Evolutionary conservation across 2,888 invertebrate genomes (phyloP), one percentile per base, ranked within the genome.

Genomic region (Venusia cambrica): DNA sequence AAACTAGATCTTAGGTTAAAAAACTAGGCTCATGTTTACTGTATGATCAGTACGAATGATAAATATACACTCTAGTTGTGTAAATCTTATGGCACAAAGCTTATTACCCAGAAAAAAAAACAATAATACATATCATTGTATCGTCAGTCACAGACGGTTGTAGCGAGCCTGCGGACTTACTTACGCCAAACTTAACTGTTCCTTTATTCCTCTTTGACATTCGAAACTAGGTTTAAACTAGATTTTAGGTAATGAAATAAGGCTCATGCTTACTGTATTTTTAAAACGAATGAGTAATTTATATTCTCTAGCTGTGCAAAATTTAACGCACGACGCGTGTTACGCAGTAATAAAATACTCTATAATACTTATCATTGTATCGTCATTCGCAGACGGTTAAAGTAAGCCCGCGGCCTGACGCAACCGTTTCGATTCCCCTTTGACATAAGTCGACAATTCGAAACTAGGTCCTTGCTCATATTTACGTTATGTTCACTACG

Each of bases 381-480:
- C n/a, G n/a, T n/a, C n/a, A 19, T 9, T 19, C n/a, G 8, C 2
- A 8, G 1, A 3, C 4, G 4, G 2, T 1, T 5, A 1, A 5
- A 18, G 3, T 2, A n/a, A 14, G 25, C 14, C 25, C 13, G 2
- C 2, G 2, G 20, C 16, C 11, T 12, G 19, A n/a, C 11, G 12
- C 4, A 7, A 13, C 9, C 11, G n/a, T 60, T 56, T 57, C 58
- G 59, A 54, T 62, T 62, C 65, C 62, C 51, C 51, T 64, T 65
- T 62, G 60, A 62, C 57, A 61, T 59, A 51, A 50, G 50, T 53
- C 47, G 41, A 58, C 53, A 56, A 57, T 54, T 51, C 47, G 33
- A 45, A 62, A 53, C 47, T 51, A 46, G n/a, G n/a, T n/a, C n/a
- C 30, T 48, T 46, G 48, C 50, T 57, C 57, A 57, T 55, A 46